Conservation (phyloP, 1,140 invertebrate genomes). For the Apocrypta bakeri region DNA sequence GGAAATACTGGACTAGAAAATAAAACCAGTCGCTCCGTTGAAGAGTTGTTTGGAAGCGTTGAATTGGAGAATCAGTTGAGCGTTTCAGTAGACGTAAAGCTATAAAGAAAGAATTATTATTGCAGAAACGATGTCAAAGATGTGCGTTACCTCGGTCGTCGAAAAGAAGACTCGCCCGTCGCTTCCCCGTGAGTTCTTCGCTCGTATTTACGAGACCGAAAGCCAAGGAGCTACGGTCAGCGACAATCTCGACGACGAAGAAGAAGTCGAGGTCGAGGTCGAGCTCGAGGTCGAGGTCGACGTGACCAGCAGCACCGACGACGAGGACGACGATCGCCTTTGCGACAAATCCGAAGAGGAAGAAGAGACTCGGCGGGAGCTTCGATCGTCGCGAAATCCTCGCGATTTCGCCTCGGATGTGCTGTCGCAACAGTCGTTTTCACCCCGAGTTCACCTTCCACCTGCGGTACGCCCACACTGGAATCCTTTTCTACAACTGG, state of each 20-base stretch:
- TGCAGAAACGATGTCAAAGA: conserved; percentile 37
- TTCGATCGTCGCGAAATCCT: too few relatives aligned
- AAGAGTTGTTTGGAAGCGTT: too few relatives aligned
- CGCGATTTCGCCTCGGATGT: not conserved
- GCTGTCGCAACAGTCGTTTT: not conserved
- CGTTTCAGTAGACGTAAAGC: too few relatives aligned
- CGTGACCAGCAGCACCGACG: not conserved
- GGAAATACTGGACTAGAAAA: too few relatives aligned
- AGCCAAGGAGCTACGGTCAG: too few relatives aligned
- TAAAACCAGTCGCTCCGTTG: too few relatives aligned
- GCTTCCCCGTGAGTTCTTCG: conserved; percentile 45
- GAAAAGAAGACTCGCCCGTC: conserved; percentile 32
- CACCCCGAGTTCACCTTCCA: not conserved
- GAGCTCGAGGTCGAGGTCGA: not conserved
- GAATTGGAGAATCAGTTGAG: too few relatives aligned
- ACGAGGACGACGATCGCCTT: not conserved
- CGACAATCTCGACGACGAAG: not conserved
- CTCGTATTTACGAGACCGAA: conserved; percentile 39
- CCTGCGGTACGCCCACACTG: conserved; percentile 1
- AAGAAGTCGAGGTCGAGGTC: conserved; percentile 28
- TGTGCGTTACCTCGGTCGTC: conserved; percentile 16
- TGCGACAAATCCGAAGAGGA: not conserved
- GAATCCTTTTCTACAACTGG: conserved; percentile 30
- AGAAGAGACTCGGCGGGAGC: too few relatives aligned
- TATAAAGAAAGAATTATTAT: not conserved